Evolutionary conservation across 2,888 invertebrate genomes (phyloP).

Genomic region (Hyposoter dolosus): DNA sequence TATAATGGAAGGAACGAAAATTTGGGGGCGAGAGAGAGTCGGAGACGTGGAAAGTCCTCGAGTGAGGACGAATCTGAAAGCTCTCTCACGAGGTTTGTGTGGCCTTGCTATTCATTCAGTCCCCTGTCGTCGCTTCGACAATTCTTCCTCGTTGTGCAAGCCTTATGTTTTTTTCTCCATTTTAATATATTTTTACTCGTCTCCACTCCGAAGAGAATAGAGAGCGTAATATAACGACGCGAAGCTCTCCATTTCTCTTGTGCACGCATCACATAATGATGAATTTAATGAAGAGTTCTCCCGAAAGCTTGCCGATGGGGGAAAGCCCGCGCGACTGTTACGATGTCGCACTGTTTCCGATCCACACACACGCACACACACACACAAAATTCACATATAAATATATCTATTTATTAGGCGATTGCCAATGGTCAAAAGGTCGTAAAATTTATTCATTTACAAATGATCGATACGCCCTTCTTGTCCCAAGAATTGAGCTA

Average conservation of each 20-base stretch:
- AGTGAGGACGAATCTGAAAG: constrained; percentile 55
- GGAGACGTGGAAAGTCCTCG: constrained; percentile 59
- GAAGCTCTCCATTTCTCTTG: constrained; percentile 60
- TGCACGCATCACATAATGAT: constrained; percentile 67
- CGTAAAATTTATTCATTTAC: neutral
- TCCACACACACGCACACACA: neutral
- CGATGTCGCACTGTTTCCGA: constrained; percentile 38
- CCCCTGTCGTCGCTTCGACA: constrained; percentile 54
- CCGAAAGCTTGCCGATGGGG: constrained; percentile 9
- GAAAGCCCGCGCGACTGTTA: constrained; percentile 22
- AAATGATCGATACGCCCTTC: neutral
- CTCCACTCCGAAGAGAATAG: constrained; percentile 46
- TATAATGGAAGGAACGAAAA: constrained; percentile 57
- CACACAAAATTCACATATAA: neutral
- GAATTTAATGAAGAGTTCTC: constrained; percentile 67
- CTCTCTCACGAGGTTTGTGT: constrained; percentile 74
- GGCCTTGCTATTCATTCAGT: constrained; percentile 58
- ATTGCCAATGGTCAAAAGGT: neutral
- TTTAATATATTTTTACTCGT: neutral
- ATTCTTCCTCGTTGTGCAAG: constrained; percentile 51
- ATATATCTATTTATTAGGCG: neutral
- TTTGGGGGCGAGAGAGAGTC: constrained; percentile 23
- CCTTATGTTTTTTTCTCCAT: neutral
- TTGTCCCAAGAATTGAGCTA: neutral
- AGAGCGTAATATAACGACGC: constrained; percentile 51